Evolutionary conservation across 1,140 invertebrate genomes (phyloP), one percentile per base, ranked within the genome.

Genomic region (Phocides pigmalion): DNA sequence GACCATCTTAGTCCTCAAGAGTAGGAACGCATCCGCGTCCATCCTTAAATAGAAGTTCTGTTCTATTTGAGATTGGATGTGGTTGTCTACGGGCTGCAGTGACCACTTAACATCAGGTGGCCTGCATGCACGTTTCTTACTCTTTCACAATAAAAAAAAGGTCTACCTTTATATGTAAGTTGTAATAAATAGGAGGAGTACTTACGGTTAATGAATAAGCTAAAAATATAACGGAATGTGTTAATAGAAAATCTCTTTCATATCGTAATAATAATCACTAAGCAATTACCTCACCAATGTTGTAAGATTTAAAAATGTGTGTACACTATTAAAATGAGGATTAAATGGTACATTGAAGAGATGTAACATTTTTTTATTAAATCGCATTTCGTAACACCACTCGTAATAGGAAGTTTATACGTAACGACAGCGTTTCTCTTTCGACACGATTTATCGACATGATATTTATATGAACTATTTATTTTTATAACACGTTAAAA

Each of bases 291-390:
- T 50, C 28, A 50, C 32, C 47, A 50, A 32, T 50, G 47, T 50
- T 50, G 47, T 14, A 50, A 50, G 47, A 51, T 32, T 51, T 28
- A 47, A 47, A 51, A 51, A 49, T 32, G 14, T 28, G 15, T 11
- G 28, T 35, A 51, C 49, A 35, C 15, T 35, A 51, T 51, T 39
- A 39, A n/a, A 51, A 14, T 51, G 25, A 51, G 15, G 17, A 51
- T 51, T 51, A 51, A 51, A 35, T 51, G n/a, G n/a, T 49, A 28
- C 46, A 19, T 35, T 35, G 49, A 50, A 50, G 22, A 51, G 49
- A 51, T 51, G 49, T 51, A 51, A 51, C 49, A 35, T 51, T 51
- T 51, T 42, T 51, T 51, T 16, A 28, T n/a, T 15, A 49, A 47
- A 47, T 47, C 19, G 20, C 44, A 47, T 47, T 47, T 47, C 19